A percentile compares a stretch with the other conserved stretches of the same genome.
Conservation (phyloP, 2,797 vertebrate species). For the Sciurus carolinensis region DNA sequence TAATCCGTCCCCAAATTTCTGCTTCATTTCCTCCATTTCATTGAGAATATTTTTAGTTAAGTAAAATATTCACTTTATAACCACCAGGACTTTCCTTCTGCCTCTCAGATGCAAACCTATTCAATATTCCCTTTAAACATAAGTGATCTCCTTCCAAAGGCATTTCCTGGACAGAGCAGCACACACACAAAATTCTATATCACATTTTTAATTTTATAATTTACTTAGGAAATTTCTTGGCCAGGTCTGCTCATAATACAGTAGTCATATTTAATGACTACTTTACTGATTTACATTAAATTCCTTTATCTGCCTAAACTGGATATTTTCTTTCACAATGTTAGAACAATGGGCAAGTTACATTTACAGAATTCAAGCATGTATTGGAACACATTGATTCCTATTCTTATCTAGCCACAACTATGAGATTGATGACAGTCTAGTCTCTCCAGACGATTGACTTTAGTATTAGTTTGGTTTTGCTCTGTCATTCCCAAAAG, state of each 20-base stretch:
- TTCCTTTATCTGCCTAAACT: neutral
- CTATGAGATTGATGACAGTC: neutral
- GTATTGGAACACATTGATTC: fast-evolving
- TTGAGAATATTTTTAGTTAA: fast-evolving
- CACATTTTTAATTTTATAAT: too few species aligned
- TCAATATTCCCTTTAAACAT: neutral
- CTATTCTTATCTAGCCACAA: neutral
- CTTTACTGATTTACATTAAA: neutral
- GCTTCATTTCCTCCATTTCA: neutral
- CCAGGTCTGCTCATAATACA: neutral
- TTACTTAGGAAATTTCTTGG: too few species aligned
- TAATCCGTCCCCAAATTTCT: neutral
- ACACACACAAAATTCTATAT: neutral
- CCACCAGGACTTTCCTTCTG: neutral
- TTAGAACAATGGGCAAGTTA: neutral
- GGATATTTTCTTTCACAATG: neutral
- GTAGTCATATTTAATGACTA: fast-evolving
- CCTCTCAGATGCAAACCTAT: neutral
- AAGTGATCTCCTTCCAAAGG: neutral
- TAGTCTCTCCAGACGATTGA: neutral
- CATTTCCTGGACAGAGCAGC: neutral
- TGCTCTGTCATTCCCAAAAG: neutral
- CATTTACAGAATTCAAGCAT: neutral
- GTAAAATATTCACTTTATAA: neutral
- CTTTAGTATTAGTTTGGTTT: neutral